A percentile compares a stretch with the other conserved stretches of the same genome.
Conservation (phyloP, 2,888 invertebrate species). For the Drosophila austrosaltans region DNA sequence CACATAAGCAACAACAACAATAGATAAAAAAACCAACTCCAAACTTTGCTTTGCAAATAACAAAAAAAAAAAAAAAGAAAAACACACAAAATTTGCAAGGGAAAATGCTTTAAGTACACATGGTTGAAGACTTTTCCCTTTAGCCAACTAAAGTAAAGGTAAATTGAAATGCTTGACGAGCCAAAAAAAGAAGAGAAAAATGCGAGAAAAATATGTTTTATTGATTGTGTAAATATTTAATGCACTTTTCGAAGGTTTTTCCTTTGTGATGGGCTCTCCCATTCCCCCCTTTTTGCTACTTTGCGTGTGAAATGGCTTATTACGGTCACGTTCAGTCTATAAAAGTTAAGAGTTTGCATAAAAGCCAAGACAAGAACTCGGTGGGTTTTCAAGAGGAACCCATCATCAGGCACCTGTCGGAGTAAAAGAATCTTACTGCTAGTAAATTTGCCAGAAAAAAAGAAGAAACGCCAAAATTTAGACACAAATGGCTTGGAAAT, state of each 20-base stretch:
- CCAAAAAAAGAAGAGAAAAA: no score
- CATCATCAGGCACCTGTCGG: constrained; percentile 40
- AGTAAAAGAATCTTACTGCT: constrained; percentile 14
- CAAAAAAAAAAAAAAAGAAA: background rate
- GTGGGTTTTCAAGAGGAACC: constrained; percentile 16
- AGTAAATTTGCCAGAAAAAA: constrained; percentile 2
- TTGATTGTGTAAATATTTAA: constrained; percentile 69
- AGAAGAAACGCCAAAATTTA: constrained; percentile 1
- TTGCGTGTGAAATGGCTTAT: constrained; percentile 64
- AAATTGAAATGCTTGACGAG: constrained; percentile 11
- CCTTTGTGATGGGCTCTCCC: background rate
- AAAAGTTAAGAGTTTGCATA: constrained; percentile 60
- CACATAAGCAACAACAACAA: constrained; percentile 20
- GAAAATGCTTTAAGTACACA: constrained; percentile 15
- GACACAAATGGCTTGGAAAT: constrained; percentile 4
- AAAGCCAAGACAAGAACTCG: constrained; percentile 9
- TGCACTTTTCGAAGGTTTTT: constrained; percentile 30
- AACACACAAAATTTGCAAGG: background rate
- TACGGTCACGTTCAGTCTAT: constrained; percentile 68
- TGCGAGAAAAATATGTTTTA: constrained; percentile 50
- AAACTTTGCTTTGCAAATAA: constrained; percentile 10
- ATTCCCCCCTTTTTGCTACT: constrained; percentile 13
- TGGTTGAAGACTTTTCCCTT: background rate
- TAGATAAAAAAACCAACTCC: background rate
- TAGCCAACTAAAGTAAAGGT: constrained; percentile 4